phyloP scores from a whole-genome alignment of 2,888 invertebrate genomes.

The Monopis laevigella region DNA sequence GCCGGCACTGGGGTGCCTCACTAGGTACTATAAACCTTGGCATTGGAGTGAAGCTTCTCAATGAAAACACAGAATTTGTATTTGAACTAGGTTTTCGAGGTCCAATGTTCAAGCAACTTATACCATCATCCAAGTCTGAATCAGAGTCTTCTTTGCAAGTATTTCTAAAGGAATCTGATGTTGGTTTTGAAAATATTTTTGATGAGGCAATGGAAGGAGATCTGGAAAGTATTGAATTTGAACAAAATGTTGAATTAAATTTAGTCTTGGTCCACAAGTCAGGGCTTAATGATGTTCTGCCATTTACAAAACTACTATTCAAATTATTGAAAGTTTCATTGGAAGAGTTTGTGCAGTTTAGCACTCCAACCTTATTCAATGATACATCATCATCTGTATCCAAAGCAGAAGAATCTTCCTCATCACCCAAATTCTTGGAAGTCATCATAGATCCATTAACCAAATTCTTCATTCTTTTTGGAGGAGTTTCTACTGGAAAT shows the following conservation, averaged over 20 bases:
- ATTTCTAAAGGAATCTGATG: slow-evolving; percentile 51
- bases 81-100: slow-evolving; percentile 42
- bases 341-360: slow-evolving; percentile 48
- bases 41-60: slow-evolving; percentile 58
- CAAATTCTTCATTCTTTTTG: slow-evolving; percentile 39
- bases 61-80: slow-evolving; percentile 54
- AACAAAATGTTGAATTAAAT: slow-evolving; percentile 49
- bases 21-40: slow-evolving; percentile 53
- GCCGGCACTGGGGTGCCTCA: slow-evolving; percentile 31
- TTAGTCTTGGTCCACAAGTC: slow-evolving; percentile 51
- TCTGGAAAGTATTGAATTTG: slow-evolving; percentile 24
- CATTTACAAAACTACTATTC: slow-evolving; percentile 37
- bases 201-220: background rate
- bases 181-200: slow-evolving; percentile 46
- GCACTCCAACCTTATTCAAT: slow-evolving; percentile 50
- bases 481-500: slow-evolving; percentile 19
- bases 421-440: slow-evolving; percentile 30
- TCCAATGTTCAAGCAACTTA: slow-evolving; percentile 60
- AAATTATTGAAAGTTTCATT: slow-evolving; percentile 39
- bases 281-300: slow-evolving; percentile 43
- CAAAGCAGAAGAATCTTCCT: slow-evolving; percentile 35
- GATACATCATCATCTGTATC: slow-evolving; percentile 60
- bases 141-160: slow-evolving; percentile 50
- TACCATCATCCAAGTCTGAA: slow-evolving; percentile 63
- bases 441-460: slow-evolving; percentile 29